Evolutionary conservation across 30 jellyfish, hydroid and myxozoan species (phyloP).

Genomic region (Turritopsis rubra): DNA sequence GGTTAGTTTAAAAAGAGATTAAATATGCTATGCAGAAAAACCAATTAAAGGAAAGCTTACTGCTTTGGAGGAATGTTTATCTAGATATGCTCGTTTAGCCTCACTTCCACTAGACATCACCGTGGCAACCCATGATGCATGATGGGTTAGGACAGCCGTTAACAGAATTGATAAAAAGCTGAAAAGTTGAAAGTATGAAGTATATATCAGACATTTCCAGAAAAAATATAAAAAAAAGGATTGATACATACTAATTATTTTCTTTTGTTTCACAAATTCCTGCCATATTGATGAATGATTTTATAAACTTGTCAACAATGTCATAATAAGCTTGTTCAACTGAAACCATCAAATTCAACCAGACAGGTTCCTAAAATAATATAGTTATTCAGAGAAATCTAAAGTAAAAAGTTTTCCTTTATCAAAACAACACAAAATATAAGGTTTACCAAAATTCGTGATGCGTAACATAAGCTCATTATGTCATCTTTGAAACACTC

Average conservation of each 20-base stretch:
- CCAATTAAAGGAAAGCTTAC: conserved; percentile 36
- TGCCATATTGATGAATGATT: conserved; percentile 36
- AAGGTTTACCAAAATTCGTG: conserved; percentile 72
- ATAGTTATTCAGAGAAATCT: too few relatives aligned
- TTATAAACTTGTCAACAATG: conserved; percentile 48
- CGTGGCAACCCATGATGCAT: conserved; percentile 96
- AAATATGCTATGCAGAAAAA: not conserved
- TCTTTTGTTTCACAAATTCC: conserved; percentile 73
- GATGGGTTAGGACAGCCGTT: conserved; percentile 95
- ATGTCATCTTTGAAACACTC: conserved; percentile 62
- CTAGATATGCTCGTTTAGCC: conserved; percentile 69
- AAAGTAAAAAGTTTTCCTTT: not conserved
- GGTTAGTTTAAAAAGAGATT: too few relatives aligned
- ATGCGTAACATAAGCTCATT: conserved; percentile 63
- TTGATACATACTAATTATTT: conserved; percentile 66
- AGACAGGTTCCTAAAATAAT: conserved; percentile 76
- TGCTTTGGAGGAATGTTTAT: conserved; percentile 83
- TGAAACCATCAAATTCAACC: conserved; percentile 67
- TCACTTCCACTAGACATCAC: conserved; percentile 81
- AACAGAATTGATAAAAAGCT: conserved; percentile 78
- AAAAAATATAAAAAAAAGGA: not conserved
- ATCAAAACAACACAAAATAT: not conserved
- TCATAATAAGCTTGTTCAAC: conserved; percentile 46
- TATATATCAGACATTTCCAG: not conserved
- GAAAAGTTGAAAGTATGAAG: not conserved